phyloP scores from a whole-genome alignment of 1,140 invertebrate species.

The Lordiphosa collinella region DNA sequence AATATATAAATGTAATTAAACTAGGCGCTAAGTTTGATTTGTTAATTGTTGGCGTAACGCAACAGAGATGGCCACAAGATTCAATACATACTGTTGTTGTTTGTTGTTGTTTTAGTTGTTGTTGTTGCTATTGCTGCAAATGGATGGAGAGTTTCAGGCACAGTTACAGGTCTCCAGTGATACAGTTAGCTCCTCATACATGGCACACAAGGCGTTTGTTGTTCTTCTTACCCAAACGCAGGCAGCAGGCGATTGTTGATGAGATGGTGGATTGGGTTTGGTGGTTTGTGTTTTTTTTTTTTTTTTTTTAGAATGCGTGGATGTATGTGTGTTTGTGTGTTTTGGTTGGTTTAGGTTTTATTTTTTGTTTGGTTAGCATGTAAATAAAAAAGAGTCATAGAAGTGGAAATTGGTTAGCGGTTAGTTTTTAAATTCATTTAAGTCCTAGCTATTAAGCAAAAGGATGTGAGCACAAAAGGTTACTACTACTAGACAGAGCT shows the following conservation, averaged over 20 bases:
- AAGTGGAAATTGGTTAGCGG: constrained; percentile 73
- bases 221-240: constrained; percentile 10
- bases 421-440: constrained; percentile 45
- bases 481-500: constrained; percentile 32
- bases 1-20: constrained; percentile 35
- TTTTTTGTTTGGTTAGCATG: constrained; percentile 61
- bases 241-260: constrained; percentile 26
- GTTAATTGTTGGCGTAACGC: constrained; percentile 15
- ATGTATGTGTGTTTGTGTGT: constrained; percentile 27
- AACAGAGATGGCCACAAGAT: constrained; percentile 7
- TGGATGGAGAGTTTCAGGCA: constrained; percentile 22
- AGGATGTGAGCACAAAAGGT: constrained; percentile 59
- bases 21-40: constrained; percentile 62
- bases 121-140: constrained; percentile 8
- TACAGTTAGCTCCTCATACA: neutral
- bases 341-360: constrained; percentile 15
- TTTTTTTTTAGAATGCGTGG: constrained; percentile 15
- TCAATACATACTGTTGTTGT: constrained; percentile 6
- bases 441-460: constrained; percentile 49
- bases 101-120: constrained; percentile 6
- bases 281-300: constrained; percentile 7
- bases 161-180: neutral
- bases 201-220: constrained; percentile 2
- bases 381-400: constrained; percentile 67
- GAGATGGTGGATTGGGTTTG: constrained; percentile 2